phyloP scores from a whole-genome alignment of 37 sponge, comb jelly and placozoan species.

The Trichoplax adhaerens region DNA sequence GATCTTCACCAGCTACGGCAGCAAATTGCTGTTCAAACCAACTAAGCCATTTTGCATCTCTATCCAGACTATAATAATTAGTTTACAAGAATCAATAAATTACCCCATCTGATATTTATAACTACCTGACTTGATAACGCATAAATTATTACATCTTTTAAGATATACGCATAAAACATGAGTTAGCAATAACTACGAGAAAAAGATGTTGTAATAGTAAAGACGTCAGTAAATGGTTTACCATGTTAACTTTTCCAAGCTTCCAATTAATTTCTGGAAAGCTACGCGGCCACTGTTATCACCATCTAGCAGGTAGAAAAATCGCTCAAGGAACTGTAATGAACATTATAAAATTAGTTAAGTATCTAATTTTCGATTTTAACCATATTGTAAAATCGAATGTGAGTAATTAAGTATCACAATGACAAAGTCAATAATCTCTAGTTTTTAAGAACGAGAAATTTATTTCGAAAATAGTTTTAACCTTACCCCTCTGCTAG shows the following conservation, averaged over 20 bases:
- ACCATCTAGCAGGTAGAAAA: conserved; percentile 53
- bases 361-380: neutral
- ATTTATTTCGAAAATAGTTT: neutral
- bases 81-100: too few relatives aligned
- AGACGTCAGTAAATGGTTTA: conserved; percentile 1
- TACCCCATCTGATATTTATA: too few relatives aligned
- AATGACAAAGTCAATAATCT: neutral
- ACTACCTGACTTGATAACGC: too few relatives aligned
- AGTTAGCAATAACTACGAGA: too few relatives aligned
- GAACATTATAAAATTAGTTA: neutral
- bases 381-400: too few relatives aligned
- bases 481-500: conserved; percentile 24
- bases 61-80: conserved; percentile 29
- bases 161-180: too few relatives aligned
- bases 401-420: too few relatives aligned
- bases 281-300: conserved; percentile 41
- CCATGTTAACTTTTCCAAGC: conserved; percentile 57
- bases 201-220: too few relatives aligned
- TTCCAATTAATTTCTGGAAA: conserved; percentile 38
- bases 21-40: conserved; percentile 83
- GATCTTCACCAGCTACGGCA: conserved; percentile 48
- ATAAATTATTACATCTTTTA: too few relatives aligned
- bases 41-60: conserved; percentile 70
- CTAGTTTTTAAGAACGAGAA: neutral
- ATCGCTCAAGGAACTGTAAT: conserved; percentile 41